phyloP scores from a whole-genome alignment of 2,113 vertebrate species.

The Notiomystis cincta region DNA sequence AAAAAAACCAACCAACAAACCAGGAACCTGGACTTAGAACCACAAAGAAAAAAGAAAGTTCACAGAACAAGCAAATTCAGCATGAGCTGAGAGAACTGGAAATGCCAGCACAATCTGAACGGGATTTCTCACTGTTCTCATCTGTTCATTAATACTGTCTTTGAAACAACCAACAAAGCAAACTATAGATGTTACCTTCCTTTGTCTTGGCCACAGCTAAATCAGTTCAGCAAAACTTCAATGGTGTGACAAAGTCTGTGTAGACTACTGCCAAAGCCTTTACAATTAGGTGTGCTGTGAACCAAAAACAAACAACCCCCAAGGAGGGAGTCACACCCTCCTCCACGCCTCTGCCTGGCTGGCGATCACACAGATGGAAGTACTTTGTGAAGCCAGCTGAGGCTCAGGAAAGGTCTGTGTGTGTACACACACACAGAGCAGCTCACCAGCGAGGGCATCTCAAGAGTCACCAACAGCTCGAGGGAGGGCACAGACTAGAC shows the following conservation, averaged over 20 bases:
- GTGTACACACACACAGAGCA: not conserved
- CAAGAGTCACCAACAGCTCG: rapidly evolving
- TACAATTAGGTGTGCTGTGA: not conserved
- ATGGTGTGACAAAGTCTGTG: not conserved
- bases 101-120: not conserved
- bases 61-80: not conserved
- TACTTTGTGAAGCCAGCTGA: not conserved
- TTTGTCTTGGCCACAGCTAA: not conserved
- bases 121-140: constrained; percentile 4
- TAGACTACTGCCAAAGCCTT: not conserved
- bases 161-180: constrained; percentile 23
- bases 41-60: not conserved
- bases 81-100: not conserved
- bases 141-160: not conserved
- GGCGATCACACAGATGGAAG: not conserved
- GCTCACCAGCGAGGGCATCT: not conserved
- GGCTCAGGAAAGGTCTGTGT: not conserved
- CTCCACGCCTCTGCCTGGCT: constrained; percentile 5
- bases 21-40: not conserved
- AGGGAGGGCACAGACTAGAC: not conserved
- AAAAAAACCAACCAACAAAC: not conserved
- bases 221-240: not conserved
- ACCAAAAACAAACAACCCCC: not conserved
- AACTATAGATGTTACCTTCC: not conserved
- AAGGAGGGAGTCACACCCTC: not conserved